Evolutionary conservation across 2,888 invertebrate genomes (phyloP).

Genomic region (Drosophila macrospina): DNA sequence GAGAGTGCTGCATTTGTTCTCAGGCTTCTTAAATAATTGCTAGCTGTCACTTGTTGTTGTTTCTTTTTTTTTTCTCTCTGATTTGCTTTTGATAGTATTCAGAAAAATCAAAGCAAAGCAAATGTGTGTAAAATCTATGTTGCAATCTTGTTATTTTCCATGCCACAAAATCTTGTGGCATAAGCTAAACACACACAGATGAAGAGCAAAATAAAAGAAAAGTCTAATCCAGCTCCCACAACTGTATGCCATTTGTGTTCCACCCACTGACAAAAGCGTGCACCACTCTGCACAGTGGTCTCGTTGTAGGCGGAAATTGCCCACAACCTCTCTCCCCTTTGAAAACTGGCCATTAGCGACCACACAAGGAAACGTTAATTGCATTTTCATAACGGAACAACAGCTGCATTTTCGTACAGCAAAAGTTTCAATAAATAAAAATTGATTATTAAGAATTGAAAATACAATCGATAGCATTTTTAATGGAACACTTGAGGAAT

Average conservation of each 20-base stretch:
- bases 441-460: slow-evolving; percentile 23
- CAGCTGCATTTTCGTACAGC: slow-evolving; percentile 17
- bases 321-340: background rate
- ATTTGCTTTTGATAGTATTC: slow-evolving; percentile 29
- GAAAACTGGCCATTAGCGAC: background rate
- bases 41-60: slow-evolving; percentile 35
- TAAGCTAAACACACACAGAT: background rate
- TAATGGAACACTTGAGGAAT: slow-evolving; percentile 1
- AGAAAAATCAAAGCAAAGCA: slow-evolving; percentile 26
- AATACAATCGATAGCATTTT: slow-evolving; percentile 9
- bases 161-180: slow-evolving; percentile 18
- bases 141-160: slow-evolving; percentile 63
- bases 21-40: slow-evolving; percentile 53
- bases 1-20: slow-evolving; percentile 22
- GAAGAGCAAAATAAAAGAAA: slow-evolving; percentile 2
- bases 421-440: slow-evolving; percentile 24
- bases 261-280: slow-evolving; percentile 11
- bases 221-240: slow-evolving; percentile 54
- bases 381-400: slow-evolving; percentile 19
- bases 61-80: slow-evolving; percentile 1
- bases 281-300: slow-evolving; percentile 13
- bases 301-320: slow-evolving; percentile 9
- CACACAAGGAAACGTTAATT: slow-evolving; percentile 23
- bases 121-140: slow-evolving; percentile 50
- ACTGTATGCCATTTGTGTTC: slow-evolving; percentile 19